phyloP scores from a whole-genome alignment of 2,797 vertebrate species.

The Vipera ursinii region DNA sequence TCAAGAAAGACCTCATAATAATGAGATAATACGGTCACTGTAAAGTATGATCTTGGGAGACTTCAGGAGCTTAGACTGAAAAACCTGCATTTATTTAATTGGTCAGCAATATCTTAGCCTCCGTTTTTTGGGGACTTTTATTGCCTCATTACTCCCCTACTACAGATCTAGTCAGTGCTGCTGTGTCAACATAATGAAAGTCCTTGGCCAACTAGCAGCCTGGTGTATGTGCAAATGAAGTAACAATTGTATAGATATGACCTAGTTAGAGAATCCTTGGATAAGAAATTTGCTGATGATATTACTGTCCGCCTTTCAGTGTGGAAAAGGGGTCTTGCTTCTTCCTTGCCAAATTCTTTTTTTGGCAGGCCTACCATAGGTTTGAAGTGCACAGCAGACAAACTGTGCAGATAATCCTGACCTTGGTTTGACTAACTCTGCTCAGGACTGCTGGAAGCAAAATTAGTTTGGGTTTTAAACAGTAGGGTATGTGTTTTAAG shows the following conservation, averaged over 20 bases:
- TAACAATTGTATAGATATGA: neutral
- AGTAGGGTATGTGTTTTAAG: conserved; percentile 9
- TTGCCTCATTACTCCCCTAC: neutral
- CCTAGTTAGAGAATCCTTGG: conserved; percentile 25
- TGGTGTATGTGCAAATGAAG: neutral
- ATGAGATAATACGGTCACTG: neutral
- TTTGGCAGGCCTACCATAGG: conserved; percentile 61
- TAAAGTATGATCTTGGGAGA: neutral
- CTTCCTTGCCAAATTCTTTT: conserved; percentile 70
- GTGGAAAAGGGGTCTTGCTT: conserved; percentile 52
- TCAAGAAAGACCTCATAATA: neutral
- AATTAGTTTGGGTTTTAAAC: conserved; percentile 56
- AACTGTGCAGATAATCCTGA: conserved; percentile 81
- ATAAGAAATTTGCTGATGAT: conserved; percentile 55
- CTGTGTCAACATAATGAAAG: neutral
- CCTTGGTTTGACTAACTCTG: conserved; percentile 85
- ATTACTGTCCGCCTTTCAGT: conserved; percentile 59
- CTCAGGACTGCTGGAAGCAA: conserved; percentile 75
- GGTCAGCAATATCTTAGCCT: neutral
- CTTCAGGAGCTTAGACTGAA: neutral
- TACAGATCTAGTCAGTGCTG: neutral
- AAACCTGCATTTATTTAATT: neutral
- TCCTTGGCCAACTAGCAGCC: neutral
- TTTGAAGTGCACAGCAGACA: conserved; percentile 68
- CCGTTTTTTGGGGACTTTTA: neutral